Conservation (phyloP, 2,797 vertebrate genomes). For the Rhinoraja longicauda region DNA sequence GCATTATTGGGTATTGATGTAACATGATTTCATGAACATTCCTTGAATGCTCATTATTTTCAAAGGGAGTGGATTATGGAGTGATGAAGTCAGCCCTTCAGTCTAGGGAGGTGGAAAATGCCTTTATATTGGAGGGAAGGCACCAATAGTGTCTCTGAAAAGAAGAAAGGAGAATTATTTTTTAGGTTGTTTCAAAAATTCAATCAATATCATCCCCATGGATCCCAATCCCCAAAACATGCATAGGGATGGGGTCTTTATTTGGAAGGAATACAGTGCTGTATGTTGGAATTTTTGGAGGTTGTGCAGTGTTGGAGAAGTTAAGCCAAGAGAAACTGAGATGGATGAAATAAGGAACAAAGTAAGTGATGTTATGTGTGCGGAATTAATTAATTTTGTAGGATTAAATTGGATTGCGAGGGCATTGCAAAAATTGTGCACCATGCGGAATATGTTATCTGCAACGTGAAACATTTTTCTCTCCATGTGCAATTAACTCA, state of each 20-base stretch:
- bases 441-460: background rate
- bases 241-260: background rate
- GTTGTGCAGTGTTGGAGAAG: background rate
- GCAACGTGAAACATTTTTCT: background rate
- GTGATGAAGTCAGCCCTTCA: background rate
- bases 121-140: background rate
- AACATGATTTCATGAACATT: background rate
- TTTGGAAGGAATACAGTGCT: background rate
- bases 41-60: background rate
- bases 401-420: background rate
- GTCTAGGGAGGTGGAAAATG: background rate
- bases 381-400: background rate
- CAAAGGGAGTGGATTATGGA: background rate
- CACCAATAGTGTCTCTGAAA: background rate
- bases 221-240: background rate
- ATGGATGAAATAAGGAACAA: background rate
- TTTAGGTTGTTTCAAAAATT: background rate
- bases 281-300: background rate
- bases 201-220: background rate
- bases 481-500: background rate
- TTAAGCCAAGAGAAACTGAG: background rate
- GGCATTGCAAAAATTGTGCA: background rate
- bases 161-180: background rate
- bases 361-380: background rate
- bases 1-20: background rate